A percentile compares a stretch with the other conserved stretches of the same genome.
Conservation (phyloP, 2,888 invertebrate species). For the Xestia xanthographa region DNA sequence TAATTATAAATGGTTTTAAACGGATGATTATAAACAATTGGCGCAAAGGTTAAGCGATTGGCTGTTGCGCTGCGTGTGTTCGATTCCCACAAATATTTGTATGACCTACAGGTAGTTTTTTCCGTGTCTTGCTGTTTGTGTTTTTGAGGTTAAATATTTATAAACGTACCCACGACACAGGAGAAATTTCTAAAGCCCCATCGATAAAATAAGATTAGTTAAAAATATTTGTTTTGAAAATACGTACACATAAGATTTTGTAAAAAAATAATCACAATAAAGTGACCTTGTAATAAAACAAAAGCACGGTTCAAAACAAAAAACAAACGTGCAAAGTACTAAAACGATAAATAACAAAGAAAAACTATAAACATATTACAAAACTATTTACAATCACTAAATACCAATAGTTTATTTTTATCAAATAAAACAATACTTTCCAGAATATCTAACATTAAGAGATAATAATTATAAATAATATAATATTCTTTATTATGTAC, state of each 20-base stretch:
- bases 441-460: slow-evolving; percentile 20
- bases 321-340: slow-evolving; percentile 56
- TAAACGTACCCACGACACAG: not conserved
- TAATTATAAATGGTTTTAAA: not conserved
- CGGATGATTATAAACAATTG: not conserved
- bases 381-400: slow-evolving; percentile 29
- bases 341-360: slow-evolving; percentile 49
- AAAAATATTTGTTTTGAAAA: slow-evolving; percentile 45
- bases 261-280: slow-evolving; percentile 46
- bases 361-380: slow-evolving; percentile 19
- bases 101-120: not conserved
- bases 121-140: not conserved
- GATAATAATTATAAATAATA: slow-evolving; percentile 22
- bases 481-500: not conserved
- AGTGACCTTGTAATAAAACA: slow-evolving; percentile 61
- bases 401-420: slow-evolving; percentile 21
- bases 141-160: not conserved
- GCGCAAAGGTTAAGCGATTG: no score
- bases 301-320: slow-evolving; percentile 56
- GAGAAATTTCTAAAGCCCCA: not conserved
- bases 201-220: slow-evolving; percentile 11
- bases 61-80: not conserved
- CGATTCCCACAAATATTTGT: not conserved
- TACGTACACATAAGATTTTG: slow-evolving; percentile 26
- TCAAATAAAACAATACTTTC: slow-evolving; percentile 50